Evolutionary conservation across 2,888 invertebrate genomes (phyloP).

Genomic region (Desoria tigrina): DNA sequence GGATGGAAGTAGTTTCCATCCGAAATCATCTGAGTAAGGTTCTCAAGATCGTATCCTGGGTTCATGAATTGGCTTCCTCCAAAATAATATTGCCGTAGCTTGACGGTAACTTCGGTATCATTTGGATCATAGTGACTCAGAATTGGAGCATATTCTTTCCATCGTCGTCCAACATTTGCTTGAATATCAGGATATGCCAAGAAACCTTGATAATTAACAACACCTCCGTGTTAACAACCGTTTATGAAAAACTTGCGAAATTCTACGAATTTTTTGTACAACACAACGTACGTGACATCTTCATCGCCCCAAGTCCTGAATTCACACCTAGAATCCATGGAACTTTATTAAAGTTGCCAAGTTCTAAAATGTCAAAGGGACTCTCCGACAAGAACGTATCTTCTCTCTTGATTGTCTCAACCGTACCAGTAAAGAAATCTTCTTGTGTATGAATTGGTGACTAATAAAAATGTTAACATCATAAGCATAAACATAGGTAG

Average conservation of each 20-base stretch:
- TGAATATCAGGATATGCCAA: conserved; percentile 31
- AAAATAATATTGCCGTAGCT: conserved; percentile 39
- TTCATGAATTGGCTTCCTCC: conserved; percentile 32
- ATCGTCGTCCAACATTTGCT: conserved; percentile 27
- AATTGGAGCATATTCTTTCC: conserved; percentile 39
- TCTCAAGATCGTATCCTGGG: conserved; percentile 40
- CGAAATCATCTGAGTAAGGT: conserved; percentile 41
- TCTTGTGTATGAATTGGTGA: conserved; percentile 34
- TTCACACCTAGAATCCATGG: conserved; percentile 47
- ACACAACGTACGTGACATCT: conserved; percentile 38
- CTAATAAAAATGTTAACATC: no score
- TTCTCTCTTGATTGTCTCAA: conserved; percentile 34
- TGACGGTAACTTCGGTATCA: conserved; percentile 31
- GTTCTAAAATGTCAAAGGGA: conserved; percentile 39
- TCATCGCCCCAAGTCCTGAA: conserved; percentile 44
- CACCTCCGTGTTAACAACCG: background rate
- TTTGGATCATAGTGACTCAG: conserved; percentile 33
- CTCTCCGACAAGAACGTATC: conserved; percentile 46
- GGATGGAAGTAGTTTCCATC: conserved; percentile 41
- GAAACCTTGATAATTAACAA: conserved; percentile 27
- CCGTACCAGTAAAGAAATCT: conserved; percentile 33
- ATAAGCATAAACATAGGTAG: no score
- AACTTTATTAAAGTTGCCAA: conserved; percentile 48
- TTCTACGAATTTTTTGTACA: background rate
- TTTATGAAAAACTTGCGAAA: background rate